Conservation (phyloP, 1,140 invertebrate genomes). For the Antheraea mylitta region DNA sequence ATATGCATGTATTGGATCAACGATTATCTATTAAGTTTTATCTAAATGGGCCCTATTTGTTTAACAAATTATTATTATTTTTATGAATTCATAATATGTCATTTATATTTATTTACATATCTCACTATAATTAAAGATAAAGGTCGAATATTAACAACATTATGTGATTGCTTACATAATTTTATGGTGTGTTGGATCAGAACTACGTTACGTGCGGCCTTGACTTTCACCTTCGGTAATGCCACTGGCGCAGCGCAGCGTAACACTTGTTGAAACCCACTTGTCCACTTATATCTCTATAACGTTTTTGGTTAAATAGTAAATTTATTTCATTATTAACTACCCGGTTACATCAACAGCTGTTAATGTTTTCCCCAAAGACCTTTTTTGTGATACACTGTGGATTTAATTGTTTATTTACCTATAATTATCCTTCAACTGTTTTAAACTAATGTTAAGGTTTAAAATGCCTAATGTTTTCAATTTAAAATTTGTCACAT, state of each 20-base stretch:
- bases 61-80: too few species aligned
- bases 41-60: too few species aligned
- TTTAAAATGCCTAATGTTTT: background rate
- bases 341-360: background rate
- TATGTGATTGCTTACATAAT: slow-evolving; percentile 27
- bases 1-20: too few species aligned
- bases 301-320: background rate
- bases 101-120: background rate
- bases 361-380: background rate
- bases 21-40: too few species aligned
- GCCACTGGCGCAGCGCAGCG: background rate
- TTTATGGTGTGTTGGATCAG: slow-evolving; percentile 28
- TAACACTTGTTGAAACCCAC: background rate
- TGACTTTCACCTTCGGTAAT: slow-evolving; percentile 45
- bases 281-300: background rate
- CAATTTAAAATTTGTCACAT: background rate
- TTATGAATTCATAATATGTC: too few species aligned
- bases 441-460: background rate
- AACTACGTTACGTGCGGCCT: slow-evolving; percentile 28
- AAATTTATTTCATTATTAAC: background rate
- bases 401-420: background rate
- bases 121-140: background rate
- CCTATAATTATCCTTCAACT: background rate
- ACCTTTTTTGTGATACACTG: background rate
- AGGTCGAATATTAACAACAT: background rate